Evolutionary conservation across 2,113 vertebrate species (phyloP), one percentile per base, ranked within the genome.

Genomic region (Erinaceus europaeus): DNA sequence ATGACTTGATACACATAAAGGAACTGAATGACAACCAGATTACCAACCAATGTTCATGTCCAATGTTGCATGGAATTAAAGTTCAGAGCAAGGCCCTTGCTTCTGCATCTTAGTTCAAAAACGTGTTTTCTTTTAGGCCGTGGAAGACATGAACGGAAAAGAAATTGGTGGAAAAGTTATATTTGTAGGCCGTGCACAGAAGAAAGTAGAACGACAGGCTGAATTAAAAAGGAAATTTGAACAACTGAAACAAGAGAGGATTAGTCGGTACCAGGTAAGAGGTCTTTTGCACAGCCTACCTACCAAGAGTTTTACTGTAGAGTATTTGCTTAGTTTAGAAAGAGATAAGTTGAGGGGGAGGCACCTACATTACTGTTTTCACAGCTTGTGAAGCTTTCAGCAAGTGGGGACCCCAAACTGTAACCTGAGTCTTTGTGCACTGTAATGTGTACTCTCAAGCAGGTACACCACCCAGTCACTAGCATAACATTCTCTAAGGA

Each of bases 141-240:
- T 99, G 55, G 99, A 99, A 96, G 99, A 99, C 72, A 99, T 99
- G 98, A 99, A 99, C 0, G 98, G 99, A 52, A 98, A 98, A n/a
- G 99, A 99, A 55, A 97, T 99, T 90, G 98, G 98, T 2, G 99
- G 98, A 17, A 99, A 99, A 91, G 96, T 98, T 27, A 98, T 99
- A 86, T 99, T 99, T 90, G 99, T 99, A 62, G 99, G 99, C 74
- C 98, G 99, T 38, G 99, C 99, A 68, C 99, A 99, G 96, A 99
- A 99, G 96, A 99, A 99, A 95, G 98, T 99, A n/a, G 99, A 99
- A 86, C 98, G 99, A 1, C 99, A 99, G 95, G 98, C 98, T 0
- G 99, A 99, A 95, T 97, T 99, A 89, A 99, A 99, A 92, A 96
- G 99, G 90, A 99, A 97, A 86, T 99, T 99, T 96, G 99, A 99